These are phyloP conservation scores for Petrocephalus sullivani DNA, from an alignment of 2,797 vertebrate genomes.

Conservation along the genomic window DNA sequence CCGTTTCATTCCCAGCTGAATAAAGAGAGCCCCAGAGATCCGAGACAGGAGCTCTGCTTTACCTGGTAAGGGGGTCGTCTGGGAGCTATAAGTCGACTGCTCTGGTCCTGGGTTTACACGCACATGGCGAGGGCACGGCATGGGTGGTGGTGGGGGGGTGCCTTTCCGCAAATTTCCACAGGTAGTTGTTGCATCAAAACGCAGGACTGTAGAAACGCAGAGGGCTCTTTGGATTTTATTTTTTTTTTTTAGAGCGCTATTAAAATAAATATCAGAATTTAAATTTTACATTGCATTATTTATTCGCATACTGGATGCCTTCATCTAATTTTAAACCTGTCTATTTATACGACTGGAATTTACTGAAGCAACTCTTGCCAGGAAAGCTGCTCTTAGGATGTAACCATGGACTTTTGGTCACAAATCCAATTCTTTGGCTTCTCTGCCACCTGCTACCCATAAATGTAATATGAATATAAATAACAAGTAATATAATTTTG, in stretches of 20 bases:
- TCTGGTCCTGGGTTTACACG: neutral
- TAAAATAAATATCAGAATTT: conserved; percentile 1
- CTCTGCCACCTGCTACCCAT: neutral
- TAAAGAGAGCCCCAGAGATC: neutral
- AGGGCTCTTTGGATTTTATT: neutral
- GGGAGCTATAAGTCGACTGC: neutral
- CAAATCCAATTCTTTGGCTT: conserved; percentile 1
- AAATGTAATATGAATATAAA: neutral
- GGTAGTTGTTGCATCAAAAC: neutral
- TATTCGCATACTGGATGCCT: neutral
- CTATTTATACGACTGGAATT: neutral
- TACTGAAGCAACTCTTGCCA: neutral
- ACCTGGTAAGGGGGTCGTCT: neutral
- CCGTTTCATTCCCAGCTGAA: neutral
- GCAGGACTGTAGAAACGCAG: neutral
- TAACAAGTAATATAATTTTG: neutral
- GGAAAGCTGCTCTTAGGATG: neutral
- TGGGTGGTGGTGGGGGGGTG: neutral
- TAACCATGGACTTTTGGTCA: conserved; percentile 2
- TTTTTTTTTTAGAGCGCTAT: neutral
- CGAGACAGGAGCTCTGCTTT: neutral
- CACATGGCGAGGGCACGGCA: neutral
- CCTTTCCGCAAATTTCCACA: neutral
- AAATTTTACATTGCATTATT: conserved; percentile 10
- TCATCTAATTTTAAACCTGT: conserved; percentile 14